Evolutionary conservation across 37 sponge, comb jelly and placozoan species (phyloP).

Genomic region (Aplysina aerophoba): DNA sequence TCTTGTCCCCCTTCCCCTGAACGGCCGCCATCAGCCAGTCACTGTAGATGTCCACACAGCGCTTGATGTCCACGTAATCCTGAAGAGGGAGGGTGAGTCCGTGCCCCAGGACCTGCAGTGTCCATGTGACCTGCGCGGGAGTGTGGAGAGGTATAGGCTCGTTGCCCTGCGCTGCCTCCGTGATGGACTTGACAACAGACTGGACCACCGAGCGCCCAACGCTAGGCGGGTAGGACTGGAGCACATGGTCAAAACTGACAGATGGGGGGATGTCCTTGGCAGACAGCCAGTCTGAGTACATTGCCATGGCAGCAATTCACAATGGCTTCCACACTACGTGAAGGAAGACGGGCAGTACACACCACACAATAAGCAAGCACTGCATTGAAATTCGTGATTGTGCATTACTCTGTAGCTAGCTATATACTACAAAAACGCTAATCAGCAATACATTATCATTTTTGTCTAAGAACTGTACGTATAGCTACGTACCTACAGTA

Average conservation of each 20-base stretch:
- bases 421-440: too few relatives aligned
- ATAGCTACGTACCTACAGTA: too few relatives aligned
- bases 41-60: constrained; percentile 70
- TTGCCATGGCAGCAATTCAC: neutral
- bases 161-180: neutral
- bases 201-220: constrained; percentile 62
- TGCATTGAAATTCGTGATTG: too few relatives aligned
- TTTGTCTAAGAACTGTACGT: too few relatives aligned
- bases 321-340: too few relatives aligned
- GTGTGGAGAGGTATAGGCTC: constrained; percentile 19
- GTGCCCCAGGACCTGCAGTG: constrained; percentile 77
- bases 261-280: constrained; percentile 32
- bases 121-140: constrained; percentile 74
- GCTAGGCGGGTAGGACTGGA: constrained; percentile 38
- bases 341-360: too few relatives aligned
- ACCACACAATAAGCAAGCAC: too few relatives aligned
- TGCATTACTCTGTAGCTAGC: too few relatives aligned
- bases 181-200: constrained; percentile 63
- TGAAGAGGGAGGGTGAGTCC: constrained; percentile 79
- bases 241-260: constrained; percentile 35
- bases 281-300: constrained; percentile 81
- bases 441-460: too few relatives aligned
- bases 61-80: constrained; percentile 42
- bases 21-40: constrained; percentile 68
- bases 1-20: neutral